Evolutionary conservation across 2,797 vertebrate genomes (phyloP).

Genomic region (Siniperca scherzeri): DNA sequence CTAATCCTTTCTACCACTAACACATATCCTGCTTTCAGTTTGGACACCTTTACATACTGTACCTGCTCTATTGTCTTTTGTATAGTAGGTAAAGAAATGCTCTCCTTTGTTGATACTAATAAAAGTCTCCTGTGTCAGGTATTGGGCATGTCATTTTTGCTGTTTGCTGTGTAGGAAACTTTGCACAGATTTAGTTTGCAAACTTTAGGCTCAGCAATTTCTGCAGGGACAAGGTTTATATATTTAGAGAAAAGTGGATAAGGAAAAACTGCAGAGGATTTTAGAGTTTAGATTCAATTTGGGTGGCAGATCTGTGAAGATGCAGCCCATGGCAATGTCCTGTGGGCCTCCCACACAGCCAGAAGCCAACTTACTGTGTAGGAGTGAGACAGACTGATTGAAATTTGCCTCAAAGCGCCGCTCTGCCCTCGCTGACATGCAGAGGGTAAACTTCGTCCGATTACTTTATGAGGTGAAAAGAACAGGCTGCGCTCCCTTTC

Average conservation of each 20-base stretch:
- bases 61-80: background rate
- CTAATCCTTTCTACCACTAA: background rate
- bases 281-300: conserved; percentile 67
- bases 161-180: conserved; percentile 36
- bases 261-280: conserved; percentile 57
- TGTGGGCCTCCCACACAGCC: conserved; percentile 80
- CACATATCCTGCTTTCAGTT: background rate
- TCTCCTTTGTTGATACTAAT: background rate
- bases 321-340: conserved; percentile 73
- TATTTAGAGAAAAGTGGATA: conserved; percentile 39
- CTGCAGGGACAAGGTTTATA: conserved; percentile 43
- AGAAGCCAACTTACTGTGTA: conserved; percentile 73
- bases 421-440: conserved; percentile 69
- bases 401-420: conserved; percentile 71
- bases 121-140: conserved; percentile 13
- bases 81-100: background rate
- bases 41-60: background rate
- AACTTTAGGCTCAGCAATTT: conserved; percentile 53
- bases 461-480: conserved; percentile 63
- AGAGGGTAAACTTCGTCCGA: conserved; percentile 58
- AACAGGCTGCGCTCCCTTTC: conserved; percentile 49
- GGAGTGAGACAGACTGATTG: conserved; percentile 79
- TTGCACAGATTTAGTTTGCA: conserved; percentile 47
- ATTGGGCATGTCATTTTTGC: background rate
- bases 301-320: conserved; percentile 73